These are phyloP conservation scores for Norana najaformis DNA, from an alignment of 2,888 invertebrate species.

Conservation along the genomic window DNA sequence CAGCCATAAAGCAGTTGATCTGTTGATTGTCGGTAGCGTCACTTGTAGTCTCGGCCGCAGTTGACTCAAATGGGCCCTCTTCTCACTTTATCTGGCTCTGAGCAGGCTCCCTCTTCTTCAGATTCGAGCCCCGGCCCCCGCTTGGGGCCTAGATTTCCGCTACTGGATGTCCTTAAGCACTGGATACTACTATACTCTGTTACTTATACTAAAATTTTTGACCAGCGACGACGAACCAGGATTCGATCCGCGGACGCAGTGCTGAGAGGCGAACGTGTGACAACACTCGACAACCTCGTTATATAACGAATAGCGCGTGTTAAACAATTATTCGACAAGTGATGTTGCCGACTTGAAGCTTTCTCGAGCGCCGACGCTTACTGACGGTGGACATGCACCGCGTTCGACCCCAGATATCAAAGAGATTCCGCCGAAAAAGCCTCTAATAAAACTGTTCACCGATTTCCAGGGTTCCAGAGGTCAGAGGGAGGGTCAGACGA, in stretches of 20 bases:
- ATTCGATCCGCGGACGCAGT: not conserved
- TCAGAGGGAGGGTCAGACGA: not conserved
- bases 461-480: not conserved
- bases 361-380: not conserved
- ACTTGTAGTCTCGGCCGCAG: too few relatives aligned
- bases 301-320: not conserved
- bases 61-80: too few relatives aligned
- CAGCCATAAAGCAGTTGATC: too few relatives aligned
- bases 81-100: too few relatives aligned
- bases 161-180: too few relatives aligned
- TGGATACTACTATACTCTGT: too few relatives aligned
- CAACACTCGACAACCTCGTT: not conserved
- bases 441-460: constrained; percentile 4
- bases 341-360: not conserved
- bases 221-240: too few relatives aligned
- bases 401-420: not conserved
- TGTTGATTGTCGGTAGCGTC: too few relatives aligned
- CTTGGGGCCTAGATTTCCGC: too few relatives aligned
- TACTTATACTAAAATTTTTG: too few relatives aligned
- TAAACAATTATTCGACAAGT: not conserved
- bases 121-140: too few relatives aligned
- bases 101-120: too few relatives aligned
- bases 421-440: not conserved
- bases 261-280: not conserved
- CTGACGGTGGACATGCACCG: not conserved